These are phyloP conservation scores for Pelobates cultripes DNA, from an alignment of 2,797 vertebrate genomes.

Conservation along the genomic window DNA sequence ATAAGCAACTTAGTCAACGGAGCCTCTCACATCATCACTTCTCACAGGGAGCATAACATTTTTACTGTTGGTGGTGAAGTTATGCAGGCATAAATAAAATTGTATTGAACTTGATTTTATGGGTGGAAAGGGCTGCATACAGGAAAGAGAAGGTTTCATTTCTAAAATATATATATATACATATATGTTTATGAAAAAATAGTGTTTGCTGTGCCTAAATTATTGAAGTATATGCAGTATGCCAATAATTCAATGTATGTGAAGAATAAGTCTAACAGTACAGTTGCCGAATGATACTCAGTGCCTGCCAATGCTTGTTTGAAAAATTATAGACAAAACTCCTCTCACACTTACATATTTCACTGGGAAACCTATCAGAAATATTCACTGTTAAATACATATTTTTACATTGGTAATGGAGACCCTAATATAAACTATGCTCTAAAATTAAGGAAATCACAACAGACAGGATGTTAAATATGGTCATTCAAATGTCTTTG, in stretches of 20 bases:
- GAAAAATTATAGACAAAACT: not conserved
- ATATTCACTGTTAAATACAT: not conserved
- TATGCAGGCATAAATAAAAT: no score
- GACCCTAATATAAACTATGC: no score
- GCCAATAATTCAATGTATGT: no score
- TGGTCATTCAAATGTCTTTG: no score
- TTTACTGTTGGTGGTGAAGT: constrained; percentile 2
- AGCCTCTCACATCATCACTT: constrained; percentile 25
- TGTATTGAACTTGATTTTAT: no score
- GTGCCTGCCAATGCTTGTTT: no score
- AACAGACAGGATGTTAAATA: no score
- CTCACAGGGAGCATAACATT: constrained; percentile 3
- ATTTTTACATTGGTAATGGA: not conserved
- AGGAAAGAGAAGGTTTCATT: not conserved
- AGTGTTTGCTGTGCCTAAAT: no score
- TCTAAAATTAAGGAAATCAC: no score
- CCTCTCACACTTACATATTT: not conserved
- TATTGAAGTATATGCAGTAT: not conserved
- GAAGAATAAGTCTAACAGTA: no score
- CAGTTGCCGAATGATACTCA: not conserved
- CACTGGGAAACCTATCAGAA: not conserved
- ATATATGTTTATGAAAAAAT: no score
- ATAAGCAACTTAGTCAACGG: constrained; percentile 27
- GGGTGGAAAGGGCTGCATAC: no score
- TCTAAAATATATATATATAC: not conserved